Evolutionary conservation across 1,140 invertebrate genomes (phyloP).

Genomic region (Scylla paramamosain): DNA sequence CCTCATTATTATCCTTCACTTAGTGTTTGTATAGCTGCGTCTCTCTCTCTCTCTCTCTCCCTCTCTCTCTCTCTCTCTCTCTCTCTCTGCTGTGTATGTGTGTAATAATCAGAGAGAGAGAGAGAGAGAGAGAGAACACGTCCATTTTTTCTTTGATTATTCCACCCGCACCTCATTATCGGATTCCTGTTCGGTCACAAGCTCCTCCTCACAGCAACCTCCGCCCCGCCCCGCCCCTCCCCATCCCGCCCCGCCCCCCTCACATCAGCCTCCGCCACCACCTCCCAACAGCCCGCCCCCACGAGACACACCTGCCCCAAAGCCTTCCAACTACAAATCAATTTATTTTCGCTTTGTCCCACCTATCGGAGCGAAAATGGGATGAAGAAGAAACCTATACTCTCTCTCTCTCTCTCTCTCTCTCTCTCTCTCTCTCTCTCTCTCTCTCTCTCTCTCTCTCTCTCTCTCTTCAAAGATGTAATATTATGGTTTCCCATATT

Average conservation of each 20-base stretch:
- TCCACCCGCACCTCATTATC: neutral
- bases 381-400: too few relatives aligned
- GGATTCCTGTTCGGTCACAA: neutral
- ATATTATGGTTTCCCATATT: neutral
- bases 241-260: too few relatives aligned
- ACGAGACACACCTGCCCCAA: too few relatives aligned
- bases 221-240: too few relatives aligned
- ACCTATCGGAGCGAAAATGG: too few relatives aligned
- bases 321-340: too few relatives aligned
- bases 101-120: neutral
- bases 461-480: neutral
- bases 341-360: too few relatives aligned
- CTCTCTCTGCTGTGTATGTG: neutral
- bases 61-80: constrained; percentile 57
- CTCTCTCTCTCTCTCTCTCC: constrained; percentile 58
- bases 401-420: too few relatives aligned
- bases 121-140: too few relatives aligned
- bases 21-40: neutral
- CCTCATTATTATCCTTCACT: neutral
- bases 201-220: neutral
- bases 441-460: constrained; percentile 31
- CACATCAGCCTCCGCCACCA: too few relatives aligned
- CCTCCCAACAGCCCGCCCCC: too few relatives aligned
- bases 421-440: neutral
- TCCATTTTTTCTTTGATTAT: constrained; percentile 23